phyloP scores from a whole-genome alignment of 2,113 vertebrate genomes.

The Pluvianellus socialis region DNA sequence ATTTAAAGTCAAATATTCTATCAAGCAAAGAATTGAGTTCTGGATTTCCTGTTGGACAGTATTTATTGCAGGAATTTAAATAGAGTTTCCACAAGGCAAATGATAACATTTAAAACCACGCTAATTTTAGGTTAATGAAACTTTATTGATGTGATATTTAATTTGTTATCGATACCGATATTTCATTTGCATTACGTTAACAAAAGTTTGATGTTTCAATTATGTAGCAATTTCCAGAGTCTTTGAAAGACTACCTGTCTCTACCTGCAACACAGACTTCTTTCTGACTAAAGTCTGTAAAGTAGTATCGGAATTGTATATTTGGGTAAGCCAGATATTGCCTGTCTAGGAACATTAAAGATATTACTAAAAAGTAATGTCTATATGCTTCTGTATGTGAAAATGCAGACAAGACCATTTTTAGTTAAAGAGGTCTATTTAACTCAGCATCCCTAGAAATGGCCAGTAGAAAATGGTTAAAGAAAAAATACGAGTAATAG shows the following conservation, averaged over 20 bases:
- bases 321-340: neutral
- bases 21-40: neutral
- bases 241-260: neutral
- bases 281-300: neutral
- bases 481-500: neutral
- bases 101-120: neutral
- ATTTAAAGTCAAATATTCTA: neutral
- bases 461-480: neutral
- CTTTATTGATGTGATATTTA: neutral
- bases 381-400: neutral
- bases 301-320: neutral
- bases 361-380: neutral
- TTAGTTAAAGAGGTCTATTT: neutral
- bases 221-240: neutral
- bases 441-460: neutral
- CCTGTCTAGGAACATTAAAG: neutral
- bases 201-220: accelerated
- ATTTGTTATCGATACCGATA: neutral
- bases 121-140: neutral
- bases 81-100: neutral
- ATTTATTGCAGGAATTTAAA: neutral
- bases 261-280: neutral
- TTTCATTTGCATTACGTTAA: neutral
- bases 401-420: neutral
- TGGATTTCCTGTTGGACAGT: neutral